Base-by-base conservation (phyloP, 2,888 invertebrate genomes). In the Lathronympha strigana region DNA sequence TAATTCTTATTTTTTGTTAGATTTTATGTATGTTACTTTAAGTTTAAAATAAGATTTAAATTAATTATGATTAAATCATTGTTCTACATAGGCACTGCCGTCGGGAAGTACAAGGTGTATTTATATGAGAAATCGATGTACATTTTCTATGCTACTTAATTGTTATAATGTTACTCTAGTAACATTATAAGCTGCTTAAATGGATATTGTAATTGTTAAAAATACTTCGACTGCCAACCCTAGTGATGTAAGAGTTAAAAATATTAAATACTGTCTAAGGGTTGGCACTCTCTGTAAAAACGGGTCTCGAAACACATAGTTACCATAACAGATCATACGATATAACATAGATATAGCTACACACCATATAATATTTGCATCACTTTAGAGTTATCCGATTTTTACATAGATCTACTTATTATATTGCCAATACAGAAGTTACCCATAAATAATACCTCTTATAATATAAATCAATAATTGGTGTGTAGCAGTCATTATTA, bases 301-400 rank as follows among this genome's bases (percentile, higher is more conserved):
- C 91, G 91, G 91, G 91, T 91, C 81, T 82, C 76, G 88, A 83
- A 91, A 91, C 87, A 79, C 74, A 83, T 84, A 90, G 91, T 91
- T 91, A 91, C 91, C 91, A 91, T 77, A 80, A 71, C 76, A 78
- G 84, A 84, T 88, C 87, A 88, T 90, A 87, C 84, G 76, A 75
- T 79, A 58, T 80, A 79, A 82, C 79, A 74, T 67, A 78, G 75
- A 76, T 75, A 45, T 53, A 25, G 28, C 53, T 66, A 40, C 38
- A 33, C 60, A 54, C 61, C 36, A 36, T 19, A 58, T 47, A 33
- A 11, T n/a, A 5, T 55, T 25, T n/a, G 19, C 21, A 8, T 31
- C 23, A 45, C 2, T 47, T 33, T 47, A n/a, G 4, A 17, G 0
- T 1, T 45, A 31, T 3, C 31, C 21, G 9, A n/a, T 31, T 57